Base-by-base conservation (phyloP, 2,888 invertebrate genomes). In the Ophion slaviceki region DNA sequence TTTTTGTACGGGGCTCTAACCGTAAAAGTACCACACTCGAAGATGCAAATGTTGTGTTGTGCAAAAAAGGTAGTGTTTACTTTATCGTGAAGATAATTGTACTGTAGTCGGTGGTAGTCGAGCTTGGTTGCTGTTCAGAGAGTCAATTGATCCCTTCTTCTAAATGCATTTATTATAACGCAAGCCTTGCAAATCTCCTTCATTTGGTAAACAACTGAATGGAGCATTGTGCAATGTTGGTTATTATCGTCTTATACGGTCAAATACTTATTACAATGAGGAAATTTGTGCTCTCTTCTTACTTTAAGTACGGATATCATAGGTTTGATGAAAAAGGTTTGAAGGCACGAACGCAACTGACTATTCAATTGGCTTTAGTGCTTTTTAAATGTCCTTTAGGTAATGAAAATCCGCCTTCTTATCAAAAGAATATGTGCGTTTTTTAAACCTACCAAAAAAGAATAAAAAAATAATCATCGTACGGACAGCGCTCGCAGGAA, bases 141-240 rank as follows among this genome's bases (percentile, higher is more conserved):
- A n/a, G 61, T 68, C 45, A 47, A 61, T 70, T 78, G 24, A 59
- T 74, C 24, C 62, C 32, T 62, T 32, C 70, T 47, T 17, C 20
- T 24, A 62, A 79, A 61, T 47, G 61, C 45, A 40, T 40, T 59
- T 45, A 78, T 45, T 24, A 77, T 40, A 57, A 67, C 32, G 57
- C 78, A 70, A 68, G 45, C 68, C 40, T 68, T n/a, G 3, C 6
- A 40, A 59, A 57, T 45, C 17, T 45, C 28, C 59, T 61, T 78
- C 28, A 68, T 78, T 59, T 32, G 40, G 59, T 24, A 28, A 68
- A 78, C 57, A 28, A 78, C 68, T 78, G 68, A 61, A 45, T 20
- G 59, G 7, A 4, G 7, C 53, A 68, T 45, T 68, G 68, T 68
- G 59, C 57, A 70, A 78, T 68, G 68, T 40, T 10, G 36, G 14